Evolutionary conservation across 64 coral and sea anemone species (phyloP), one percentile per base, ranked within the genome.

Genomic region (Pachyseris speciosa): DNA sequence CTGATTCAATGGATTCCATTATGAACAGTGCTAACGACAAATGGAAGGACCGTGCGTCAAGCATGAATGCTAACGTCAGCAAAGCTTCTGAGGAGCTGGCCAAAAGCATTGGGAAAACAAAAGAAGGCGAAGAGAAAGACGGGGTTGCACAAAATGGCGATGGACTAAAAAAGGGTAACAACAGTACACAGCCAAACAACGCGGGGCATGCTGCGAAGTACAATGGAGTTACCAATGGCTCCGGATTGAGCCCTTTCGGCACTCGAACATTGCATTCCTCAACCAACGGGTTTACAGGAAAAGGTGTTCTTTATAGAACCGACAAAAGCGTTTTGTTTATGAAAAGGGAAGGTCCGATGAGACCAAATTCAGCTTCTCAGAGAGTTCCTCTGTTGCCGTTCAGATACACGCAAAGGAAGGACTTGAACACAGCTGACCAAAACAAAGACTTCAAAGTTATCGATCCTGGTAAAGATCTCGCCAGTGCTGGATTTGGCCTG

Each of bases 401-500:
- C 33, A 53, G 71, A 61, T 78, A 90, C n/a, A 93, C 85, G 15
- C 95, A 97, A 9, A 64, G 79, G 38, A 84, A 66, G 3, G 39
- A 69, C 22, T 55, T 75, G 5, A 87, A 76, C 58, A 51, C 9
- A 25, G 53, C 49, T 12, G 53, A 42, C 22, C 20, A 49, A 42
- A 73, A 85, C 50, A 47, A 47, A 29, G 86, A 78, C 59, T 97
- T 85, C 28, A 92, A 84, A 84, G 41, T 80, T 58, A 97, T 97
- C 53, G 91, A 97, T 57, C 90, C 91, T 1, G 43, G 67, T 78
- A 93, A 81, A 33, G 95, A 97, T 75, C 74, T 97, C 19, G 95
- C 95, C 9, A 93, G 95, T n/a, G 91, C 95, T 20, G 95, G 95
- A 17, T 93, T 97, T 80, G 86, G 91, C 33, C 79, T 92, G 25